A percentile compares a stretch with the other conserved stretches of the same genome.
Evolutionary conservation across 2,113 vertebrate species (phyloP).

Genomic region (Calonectris borealis): DNA sequence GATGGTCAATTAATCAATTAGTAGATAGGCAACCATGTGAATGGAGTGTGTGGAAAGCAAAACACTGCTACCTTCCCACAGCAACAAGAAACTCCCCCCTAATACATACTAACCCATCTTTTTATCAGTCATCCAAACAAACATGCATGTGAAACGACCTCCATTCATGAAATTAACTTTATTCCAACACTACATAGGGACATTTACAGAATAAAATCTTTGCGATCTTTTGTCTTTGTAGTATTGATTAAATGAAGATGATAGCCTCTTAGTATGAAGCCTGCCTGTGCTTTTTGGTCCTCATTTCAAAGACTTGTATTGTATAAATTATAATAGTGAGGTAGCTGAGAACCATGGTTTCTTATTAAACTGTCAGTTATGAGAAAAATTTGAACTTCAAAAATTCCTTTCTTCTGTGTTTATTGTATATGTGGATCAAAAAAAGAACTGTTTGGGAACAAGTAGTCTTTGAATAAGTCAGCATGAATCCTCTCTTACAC

Average conservation of each 20-base stretch:
- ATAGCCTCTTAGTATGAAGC: background rate
- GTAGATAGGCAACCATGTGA: background rate
- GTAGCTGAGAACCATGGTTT: background rate
- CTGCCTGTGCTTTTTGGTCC: background rate
- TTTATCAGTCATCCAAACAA: background rate
- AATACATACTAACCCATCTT: background rate
- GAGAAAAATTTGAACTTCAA: constrained; percentile 32
- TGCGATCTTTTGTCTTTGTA: constrained; percentile 39
- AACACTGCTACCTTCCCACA: background rate
- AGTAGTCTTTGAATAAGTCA: constrained; percentile 28
- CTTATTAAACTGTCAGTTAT: constrained; percentile 1
- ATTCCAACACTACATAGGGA: background rate
- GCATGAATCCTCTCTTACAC: constrained; percentile 1
- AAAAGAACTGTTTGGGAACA: background rate
- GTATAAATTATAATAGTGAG: constrained; percentile 44
- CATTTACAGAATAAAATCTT: background rate
- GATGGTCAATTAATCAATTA: background rate
- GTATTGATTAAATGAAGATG: constrained; percentile 22
- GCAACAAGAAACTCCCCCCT: background rate
- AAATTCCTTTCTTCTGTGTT: constrained; percentile 56
- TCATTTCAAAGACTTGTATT: constrained; percentile 7
- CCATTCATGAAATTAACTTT: background rate
- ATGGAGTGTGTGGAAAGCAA: background rate
- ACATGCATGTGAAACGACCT: background rate
- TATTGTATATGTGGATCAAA: constrained; percentile 42